A percentile compares a stretch with the other conserved stretches of the same genome.
Conservation (phyloP, 2,113 vertebrate genomes). For the Ictalurus punctatus region DNA sequence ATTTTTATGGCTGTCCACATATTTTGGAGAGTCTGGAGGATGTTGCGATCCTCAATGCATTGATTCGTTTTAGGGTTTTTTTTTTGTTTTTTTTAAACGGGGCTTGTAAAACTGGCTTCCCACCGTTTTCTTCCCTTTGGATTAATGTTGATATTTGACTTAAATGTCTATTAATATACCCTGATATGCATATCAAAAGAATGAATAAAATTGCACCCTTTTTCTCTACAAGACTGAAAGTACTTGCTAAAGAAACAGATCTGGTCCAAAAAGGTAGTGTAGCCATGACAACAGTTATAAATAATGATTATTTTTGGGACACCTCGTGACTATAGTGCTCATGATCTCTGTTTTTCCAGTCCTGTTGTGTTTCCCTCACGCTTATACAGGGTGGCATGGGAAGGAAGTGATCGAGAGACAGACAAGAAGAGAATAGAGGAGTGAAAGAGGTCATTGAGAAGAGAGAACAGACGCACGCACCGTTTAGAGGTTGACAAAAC, state of each 20-base stretch:
- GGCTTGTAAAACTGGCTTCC: neutral
- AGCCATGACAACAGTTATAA: neutral
- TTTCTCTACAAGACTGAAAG: neutral
- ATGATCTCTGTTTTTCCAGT: neutral
- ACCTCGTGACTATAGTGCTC: neutral
- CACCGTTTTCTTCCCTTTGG: neutral
- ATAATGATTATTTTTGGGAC: neutral
- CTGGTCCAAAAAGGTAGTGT: neutral
- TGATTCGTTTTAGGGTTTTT: neutral
- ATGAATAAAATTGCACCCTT: neutral
- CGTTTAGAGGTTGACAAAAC: neutral
- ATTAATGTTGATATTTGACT: neutral
- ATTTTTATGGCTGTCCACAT: conserved; percentile 20
- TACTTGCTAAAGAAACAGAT: no score
- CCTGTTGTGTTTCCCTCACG: neutral
- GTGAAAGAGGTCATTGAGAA: conserved; percentile 5
- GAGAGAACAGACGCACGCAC: neutral
- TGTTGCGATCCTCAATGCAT: neutral
- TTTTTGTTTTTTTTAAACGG: neutral
- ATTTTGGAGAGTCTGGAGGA: conserved; percentile 1
- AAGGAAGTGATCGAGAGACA: neutral
- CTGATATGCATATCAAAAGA: no score
- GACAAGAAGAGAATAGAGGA: neutral
- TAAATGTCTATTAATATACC: neutral
- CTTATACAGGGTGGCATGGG: neutral